Conservation (phyloP, 2,797 vertebrate species). For the Pteropus rufus region DNA sequence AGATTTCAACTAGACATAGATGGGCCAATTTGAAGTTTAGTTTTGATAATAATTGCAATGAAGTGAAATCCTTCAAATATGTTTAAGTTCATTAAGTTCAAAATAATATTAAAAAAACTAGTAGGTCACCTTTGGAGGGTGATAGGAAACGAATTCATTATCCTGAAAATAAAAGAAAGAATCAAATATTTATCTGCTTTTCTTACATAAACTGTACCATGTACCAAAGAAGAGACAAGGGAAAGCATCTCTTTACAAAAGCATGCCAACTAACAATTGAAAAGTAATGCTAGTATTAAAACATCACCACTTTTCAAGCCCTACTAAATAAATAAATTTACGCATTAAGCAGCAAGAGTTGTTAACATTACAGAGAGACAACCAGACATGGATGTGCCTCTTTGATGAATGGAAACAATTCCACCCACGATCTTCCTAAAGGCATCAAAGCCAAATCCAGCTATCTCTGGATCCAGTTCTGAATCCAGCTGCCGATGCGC, state of each 20-base stretch:
- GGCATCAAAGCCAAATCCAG: neutral
- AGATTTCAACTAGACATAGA: neutral
- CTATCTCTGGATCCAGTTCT: neutral
- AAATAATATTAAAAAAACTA: neutral
- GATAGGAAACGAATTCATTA: neutral
- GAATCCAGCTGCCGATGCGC: neutral
- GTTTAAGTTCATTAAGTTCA: neutral
- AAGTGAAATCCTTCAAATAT: neutral
- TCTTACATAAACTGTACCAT: neutral
- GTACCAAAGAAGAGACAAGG: neutral
- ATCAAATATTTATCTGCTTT: neutral
- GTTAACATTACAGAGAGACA: neutral
- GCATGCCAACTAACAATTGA: neutral
- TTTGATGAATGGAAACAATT: neutral
- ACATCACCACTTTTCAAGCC: neutral
- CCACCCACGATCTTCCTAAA: neutral
- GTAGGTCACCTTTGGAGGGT: neutral
- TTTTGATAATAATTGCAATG: slow-evolving; percentile 24
- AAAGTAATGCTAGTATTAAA: neutral
- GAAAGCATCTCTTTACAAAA: neutral
- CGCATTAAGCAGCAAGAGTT: neutral
- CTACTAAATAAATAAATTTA: neutral
- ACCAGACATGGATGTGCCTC: neutral
- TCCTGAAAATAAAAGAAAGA: slow-evolving; percentile 13
- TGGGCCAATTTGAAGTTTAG: neutral